Evolutionary conservation across 2,113 vertebrate species (phyloP).

Genomic region (Sturnus vulgaris): DNA sequence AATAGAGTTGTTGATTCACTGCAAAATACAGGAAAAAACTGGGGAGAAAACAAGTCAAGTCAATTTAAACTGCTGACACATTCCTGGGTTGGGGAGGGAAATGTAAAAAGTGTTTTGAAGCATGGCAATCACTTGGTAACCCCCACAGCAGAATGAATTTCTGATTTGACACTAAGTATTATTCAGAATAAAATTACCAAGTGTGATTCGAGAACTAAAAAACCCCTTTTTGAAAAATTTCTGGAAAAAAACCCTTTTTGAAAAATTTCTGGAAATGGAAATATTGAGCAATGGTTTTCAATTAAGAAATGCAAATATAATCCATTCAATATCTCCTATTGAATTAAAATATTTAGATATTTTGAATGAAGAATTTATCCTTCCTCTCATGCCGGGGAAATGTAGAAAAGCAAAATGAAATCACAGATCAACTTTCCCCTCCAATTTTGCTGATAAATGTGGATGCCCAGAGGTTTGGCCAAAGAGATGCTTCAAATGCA

Average conservation of each 20-base stretch:
- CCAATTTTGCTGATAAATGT: background rate
- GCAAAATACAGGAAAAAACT: background rate
- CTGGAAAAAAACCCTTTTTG: background rate
- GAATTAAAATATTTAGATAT: background rate
- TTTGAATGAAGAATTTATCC: background rate
- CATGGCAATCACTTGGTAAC: background rate
- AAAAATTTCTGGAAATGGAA: background rate
- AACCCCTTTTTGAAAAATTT: fast-evolving
- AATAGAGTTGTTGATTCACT: background rate
- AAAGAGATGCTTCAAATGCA: background rate
- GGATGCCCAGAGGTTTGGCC: background rate
- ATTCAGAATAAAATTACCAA: background rate
- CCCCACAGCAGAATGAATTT: background rate
- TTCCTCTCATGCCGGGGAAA: background rate
- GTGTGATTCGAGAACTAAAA: background rate
- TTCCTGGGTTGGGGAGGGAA: background rate
- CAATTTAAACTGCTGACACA: background rate
- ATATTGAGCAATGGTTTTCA: background rate
- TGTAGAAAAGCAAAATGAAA: background rate
- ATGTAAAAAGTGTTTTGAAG: background rate
- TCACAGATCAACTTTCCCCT: background rate
- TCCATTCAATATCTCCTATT: background rate
- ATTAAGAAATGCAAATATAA: background rate
- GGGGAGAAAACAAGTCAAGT: background rate
- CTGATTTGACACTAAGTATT: background rate